Evolutionary conservation across 2,797 vertebrate species (phyloP), one percentile per base, ranked within the genome.

Genomic region (Carcharodon carcharias): DNA sequence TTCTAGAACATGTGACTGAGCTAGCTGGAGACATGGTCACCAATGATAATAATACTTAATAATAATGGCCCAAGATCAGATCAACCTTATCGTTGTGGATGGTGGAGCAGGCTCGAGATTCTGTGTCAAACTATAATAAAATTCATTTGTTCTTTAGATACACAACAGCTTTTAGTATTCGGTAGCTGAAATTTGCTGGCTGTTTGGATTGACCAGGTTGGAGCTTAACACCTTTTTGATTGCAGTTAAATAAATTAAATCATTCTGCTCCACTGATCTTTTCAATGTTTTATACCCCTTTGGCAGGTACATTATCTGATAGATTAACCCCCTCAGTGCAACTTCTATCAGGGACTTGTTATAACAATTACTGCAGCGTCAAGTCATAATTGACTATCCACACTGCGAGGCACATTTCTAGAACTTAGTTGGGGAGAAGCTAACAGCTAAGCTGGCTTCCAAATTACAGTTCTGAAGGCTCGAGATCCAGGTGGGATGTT

Each of bases 221-320:
- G 56, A 91, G 31, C n/a, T 91, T 61, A 58, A 58, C 31, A 91
- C 31, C 28, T 28, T 91, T n/a, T 91, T 91, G 88, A 61, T 91
- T 61, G 88, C 56, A 61, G 88, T 91, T 91, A 91, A 91, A 61
- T 91, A 91, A 91, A 91, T 91, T 91, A 91, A 91, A 91, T 91
- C 28, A 91, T 61, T 58, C 61, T 31, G 50, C 50, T 54, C 88
- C 14, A 61, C 56, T n/a, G 56, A 61, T 56, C 88, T 94, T 94
- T 67, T 67, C 61, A 67, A 65, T 65, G 61, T 94, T 67, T 65
- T 94, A 67, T n/a, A 40, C 56, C 88, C 56, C 56, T 91, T 4
- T 31, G 65, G 61, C 63, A 67, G n/a, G 23, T 69, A 2, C n/a
- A 45, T 67, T 50, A 95, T 95, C 92, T 95, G 65, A 95, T 69